Evolutionary conservation across 2,888 invertebrate species (phyloP), one percentile per base, ranked within the genome.

Genomic region (Limenitis camilla): DNA sequence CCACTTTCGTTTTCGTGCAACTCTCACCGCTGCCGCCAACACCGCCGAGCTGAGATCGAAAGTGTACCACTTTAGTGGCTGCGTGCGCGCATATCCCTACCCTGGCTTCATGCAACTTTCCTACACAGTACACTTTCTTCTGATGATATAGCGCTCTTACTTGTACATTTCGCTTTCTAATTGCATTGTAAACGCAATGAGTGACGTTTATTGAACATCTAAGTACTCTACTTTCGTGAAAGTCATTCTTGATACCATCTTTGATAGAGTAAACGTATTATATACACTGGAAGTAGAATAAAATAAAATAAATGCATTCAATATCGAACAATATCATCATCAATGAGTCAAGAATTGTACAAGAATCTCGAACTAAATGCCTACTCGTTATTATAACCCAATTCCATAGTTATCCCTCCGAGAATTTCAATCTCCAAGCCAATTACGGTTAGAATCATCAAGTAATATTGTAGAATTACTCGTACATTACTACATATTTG

Each of bases 1-100:
- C 81, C 78, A 90, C 89, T 87, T 90, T 90, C 90, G 86, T 90
- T 89, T 89, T 89, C 88, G 82, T 85, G 85, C 88, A 88, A 89
- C 89, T 89, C 86, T 86, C 83, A 84, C 84, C 74, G 67, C 66
- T 71, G 79, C 78, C 19, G 19, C 19, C 19, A 19, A 1, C 19
- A 19, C 19, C 19, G 19, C 19, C 19, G 74, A 75, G 78, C 78
- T 64, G 81, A 85, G 81, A 88, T 83, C 78, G 87, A 86, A 84
- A 85, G 86, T 87, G 86, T 85, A 81, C 84, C 74, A 87, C 87
- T 83, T 85, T 74, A 64, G 74, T 71, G 65, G 71, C 75, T 82
- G 86, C 84, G 86, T 79, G 76, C 73, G 84, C 83, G 81, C 85
- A 80, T 61, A 63, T 68, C 71, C 68, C 69, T 36, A 67, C 68